Evolutionary conservation across 2,888 invertebrate genomes (phyloP), one percentile per base, ranked within the genome.

Genomic region (Deroplatys truncata): DNA sequence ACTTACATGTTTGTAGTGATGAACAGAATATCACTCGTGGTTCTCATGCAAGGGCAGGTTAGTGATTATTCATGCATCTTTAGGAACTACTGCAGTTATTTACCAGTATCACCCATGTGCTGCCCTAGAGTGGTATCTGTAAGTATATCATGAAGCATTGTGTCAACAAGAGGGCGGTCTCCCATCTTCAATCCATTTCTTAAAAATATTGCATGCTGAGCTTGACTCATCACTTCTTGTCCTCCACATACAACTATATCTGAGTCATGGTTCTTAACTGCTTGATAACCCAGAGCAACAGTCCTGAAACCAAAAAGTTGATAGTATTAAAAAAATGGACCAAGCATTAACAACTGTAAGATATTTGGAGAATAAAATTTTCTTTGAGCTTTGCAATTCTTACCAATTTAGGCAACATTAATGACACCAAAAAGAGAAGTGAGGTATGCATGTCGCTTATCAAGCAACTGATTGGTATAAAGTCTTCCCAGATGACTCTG

Each of bases 31-130:
- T 72, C 25, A 16, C 20, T 72, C 7, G 56, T 72, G 56, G 20
- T 72, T 72, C 56, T 72, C 56, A 72, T 72, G 56, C 56, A 72
- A 72, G 25, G 56, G 25, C 56, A 72, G 56, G 25, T 72, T 25
- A 72, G 25, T 72, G 56, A 4, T 72, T 72, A 20, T 72, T 72
- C 56, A 72, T 72, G 56, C 56, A 72, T 72, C 56, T 72, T 72
- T 72, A 72, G 25, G 56, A 72, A 72, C 43, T 3, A 72, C 25
- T 72, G 56, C 56, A 72, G 56, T 72, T 72, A 72, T 72, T 91
- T 93, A 96, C 96, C 96, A 91, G 98, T 98, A 49, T 96, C 93
- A 88, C 97, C 98, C 98, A 98, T 98, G 92, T 96, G 97, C 90
- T 96, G 95, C 90, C 95, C 94, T 91, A 95, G 92, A 92, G 97